Evolutionary conservation across 2,797 vertebrate genomes (phyloP), one percentile per base, ranked within the genome.

Genomic region (Sebastes iracundus): DNA sequence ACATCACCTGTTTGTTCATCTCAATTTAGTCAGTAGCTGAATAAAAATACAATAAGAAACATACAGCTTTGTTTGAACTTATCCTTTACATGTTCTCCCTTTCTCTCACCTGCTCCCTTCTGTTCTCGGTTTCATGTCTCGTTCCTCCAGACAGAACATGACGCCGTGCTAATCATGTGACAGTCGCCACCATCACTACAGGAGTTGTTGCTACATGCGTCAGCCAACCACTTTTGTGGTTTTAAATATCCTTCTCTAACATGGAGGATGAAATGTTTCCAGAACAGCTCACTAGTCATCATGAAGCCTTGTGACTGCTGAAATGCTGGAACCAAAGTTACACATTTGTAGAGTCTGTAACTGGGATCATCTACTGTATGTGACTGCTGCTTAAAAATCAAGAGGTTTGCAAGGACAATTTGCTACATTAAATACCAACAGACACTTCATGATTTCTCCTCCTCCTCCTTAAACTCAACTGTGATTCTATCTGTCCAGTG

Each of bases 41-140:
- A 95, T 95, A 95, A 95, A 95, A 95, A 93, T 94, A 91, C 92
- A 87, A 83, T 90, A 91, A 82, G 85, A 94, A 94, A 94, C 88
- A 13, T 87, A 94, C 87, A 91, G 81, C 84, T 92, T 88, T 88
- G 70, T 90, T 72, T 88, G 86, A 88, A 84, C 83, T 79, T 20
- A 84, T 83, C 75, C 32, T 90, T 80, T 78, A 70, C 69, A 72
- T 53, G 49, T 74, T 64, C 16, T 74, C 69, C 16, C 58, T 64
- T 59, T 77, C 23, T 75, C 28, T 71, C 38, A 59, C 7, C 27
- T 53, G 12, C 32, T 75, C 14, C 20, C 7, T 75, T 76, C 62
- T 5, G 10, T 72, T 56, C 23, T 81, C 2, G 58, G 42, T 67
- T 81, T 38, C 55, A 32, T 1, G 6, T 55, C 77, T 85, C 5